A percentile compares a stretch with the other conserved stretches of the same genome.
These are phyloP conservation scores for Drosophila cognata DNA, from an alignment of 2,888 invertebrate genomes.

Conservation along the genomic window DNA sequence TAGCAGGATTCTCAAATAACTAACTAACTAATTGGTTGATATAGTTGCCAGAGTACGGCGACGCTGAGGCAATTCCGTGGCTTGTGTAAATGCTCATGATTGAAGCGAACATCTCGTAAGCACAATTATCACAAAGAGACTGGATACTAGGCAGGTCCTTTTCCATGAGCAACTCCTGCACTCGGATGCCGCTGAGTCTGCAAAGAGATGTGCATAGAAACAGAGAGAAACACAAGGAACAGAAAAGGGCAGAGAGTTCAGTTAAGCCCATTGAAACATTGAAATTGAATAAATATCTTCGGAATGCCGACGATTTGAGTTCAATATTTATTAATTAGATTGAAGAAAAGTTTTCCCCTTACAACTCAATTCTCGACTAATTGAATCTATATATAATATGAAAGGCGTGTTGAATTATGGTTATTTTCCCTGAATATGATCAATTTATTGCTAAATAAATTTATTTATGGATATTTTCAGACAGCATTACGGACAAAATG, in stretches of 20 bases:
- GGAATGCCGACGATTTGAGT: background rate
- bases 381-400: background rate
- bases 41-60: constrained; percentile 70
- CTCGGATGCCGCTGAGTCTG: constrained; percentile 50
- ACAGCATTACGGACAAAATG: background rate
- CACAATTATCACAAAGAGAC: constrained; percentile 67
- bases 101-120: constrained; percentile 49
- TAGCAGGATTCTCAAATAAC: constrained; percentile 51
- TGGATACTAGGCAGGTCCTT: constrained; percentile 57
- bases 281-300: background rate
- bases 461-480: background rate
- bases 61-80: constrained; percentile 25
- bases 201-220: constrained; percentile 1
- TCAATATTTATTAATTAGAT: background rate
- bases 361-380: background rate
- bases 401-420: background rate
- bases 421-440: background rate
- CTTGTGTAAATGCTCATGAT: constrained; percentile 71
- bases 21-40: constrained; percentile 82
- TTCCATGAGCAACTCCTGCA: constrained; percentile 35
- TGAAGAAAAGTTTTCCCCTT: background rate
- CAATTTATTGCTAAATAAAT: background rate
- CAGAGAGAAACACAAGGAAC: background rate
- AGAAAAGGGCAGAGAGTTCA: background rate
- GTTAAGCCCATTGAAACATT: background rate